Evolutionary conservation across 2,888 invertebrate species (phyloP).

Genomic region (Celastrina argiolus): DNA sequence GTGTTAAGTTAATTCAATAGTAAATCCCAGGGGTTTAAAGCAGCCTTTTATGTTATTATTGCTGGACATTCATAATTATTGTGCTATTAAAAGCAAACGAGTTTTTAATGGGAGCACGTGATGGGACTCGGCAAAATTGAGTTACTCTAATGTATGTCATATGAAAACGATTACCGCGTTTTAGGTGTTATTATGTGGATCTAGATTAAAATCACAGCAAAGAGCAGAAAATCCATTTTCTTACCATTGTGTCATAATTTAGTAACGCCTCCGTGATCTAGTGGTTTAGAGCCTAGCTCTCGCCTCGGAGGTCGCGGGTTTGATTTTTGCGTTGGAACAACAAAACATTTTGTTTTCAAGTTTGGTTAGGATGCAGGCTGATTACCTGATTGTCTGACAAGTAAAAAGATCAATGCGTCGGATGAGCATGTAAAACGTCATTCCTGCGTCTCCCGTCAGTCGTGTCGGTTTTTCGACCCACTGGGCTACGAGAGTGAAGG

Average conservation of each 20-base stretch:
- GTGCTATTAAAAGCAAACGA: constrained; percentile 7
- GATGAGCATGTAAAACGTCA: too few relatives aligned
- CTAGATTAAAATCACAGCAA: neutral
- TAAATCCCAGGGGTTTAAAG: too few relatives aligned
- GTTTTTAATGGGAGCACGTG: neutral
- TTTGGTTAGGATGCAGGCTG: too few relatives aligned
- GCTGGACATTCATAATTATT: constrained; percentile 3
- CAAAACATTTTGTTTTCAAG: too few relatives aligned
- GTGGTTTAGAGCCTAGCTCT: too few relatives aligned
- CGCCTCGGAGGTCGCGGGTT: too few relatives aligned
- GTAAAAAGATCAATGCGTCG: too few relatives aligned
- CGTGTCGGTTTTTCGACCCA: too few relatives aligned
- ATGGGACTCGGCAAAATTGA: constrained; percentile 16
- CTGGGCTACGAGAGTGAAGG: too few relatives aligned
- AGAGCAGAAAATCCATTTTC: neutral
- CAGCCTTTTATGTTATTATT: neutral
- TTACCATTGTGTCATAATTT: neutral
- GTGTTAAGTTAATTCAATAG: neutral
- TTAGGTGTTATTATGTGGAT: neutral
- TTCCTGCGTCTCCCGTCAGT: too few relatives aligned
- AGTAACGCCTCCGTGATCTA: neutral
- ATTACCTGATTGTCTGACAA: too few relatives aligned
- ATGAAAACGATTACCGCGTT: neutral
- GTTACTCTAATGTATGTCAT: neutral
- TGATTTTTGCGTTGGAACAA: too few relatives aligned